phyloP scores from a whole-genome alignment of 2,888 invertebrate genomes.

The Conomelus anceps region DNA sequence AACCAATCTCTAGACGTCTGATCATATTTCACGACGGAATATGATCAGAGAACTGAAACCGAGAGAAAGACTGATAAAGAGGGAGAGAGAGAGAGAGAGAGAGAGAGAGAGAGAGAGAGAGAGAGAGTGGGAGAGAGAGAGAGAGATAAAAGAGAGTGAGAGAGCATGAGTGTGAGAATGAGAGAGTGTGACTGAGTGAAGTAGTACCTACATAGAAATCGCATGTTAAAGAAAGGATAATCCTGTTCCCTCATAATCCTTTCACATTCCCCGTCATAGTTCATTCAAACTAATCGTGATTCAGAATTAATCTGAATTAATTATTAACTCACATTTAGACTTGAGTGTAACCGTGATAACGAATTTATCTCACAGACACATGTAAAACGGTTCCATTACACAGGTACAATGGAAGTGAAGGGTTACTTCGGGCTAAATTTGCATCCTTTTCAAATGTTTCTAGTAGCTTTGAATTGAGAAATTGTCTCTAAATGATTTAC shows the following conservation, averaged over 20 bases:
- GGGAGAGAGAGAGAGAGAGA: neutral
- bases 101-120: neutral
- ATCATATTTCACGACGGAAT: neutral
- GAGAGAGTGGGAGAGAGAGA: neutral
- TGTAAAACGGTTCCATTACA: too few species aligned
- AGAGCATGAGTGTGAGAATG: neutral
- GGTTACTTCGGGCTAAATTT: too few species aligned
- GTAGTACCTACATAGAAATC: neutral
- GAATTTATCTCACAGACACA: neutral
- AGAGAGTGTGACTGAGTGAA: neutral
- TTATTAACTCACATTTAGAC: neutral
- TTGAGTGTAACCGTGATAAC: neutral
- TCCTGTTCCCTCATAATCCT: neutral
- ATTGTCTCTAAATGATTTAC: too few species aligned
- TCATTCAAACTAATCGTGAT: neutral
- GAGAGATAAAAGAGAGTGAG: neutral
- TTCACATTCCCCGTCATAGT: neutral
- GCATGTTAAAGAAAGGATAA: neutral
- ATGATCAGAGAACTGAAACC: neutral
- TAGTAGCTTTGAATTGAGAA: too few species aligned
- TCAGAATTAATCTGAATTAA: neutral
- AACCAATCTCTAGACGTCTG: neutral
- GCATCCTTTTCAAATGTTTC: too few species aligned
- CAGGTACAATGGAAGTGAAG: too few species aligned
- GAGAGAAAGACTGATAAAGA: neutral